Percentiles rank a stretch among this genome's conserved stretches.
Conservation (phyloP, 2,888 invertebrate species). For the Invenusta paracnida region DNA sequence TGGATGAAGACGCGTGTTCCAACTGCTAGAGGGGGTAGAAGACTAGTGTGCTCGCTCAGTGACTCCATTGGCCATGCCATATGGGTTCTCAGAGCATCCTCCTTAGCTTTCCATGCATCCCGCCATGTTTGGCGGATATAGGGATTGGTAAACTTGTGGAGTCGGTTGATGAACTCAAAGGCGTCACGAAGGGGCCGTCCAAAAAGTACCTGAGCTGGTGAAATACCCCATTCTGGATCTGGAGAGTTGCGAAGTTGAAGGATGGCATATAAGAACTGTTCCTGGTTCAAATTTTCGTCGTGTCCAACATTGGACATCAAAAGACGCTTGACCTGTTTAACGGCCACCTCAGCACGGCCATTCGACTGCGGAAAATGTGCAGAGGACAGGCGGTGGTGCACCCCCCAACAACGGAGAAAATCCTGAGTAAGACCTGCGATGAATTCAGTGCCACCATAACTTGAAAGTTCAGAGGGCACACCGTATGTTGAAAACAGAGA, state of each 20-base stretch:
- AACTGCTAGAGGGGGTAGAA: not conserved
- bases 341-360: constrained; percentile 46
- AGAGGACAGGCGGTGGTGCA: constrained; percentile 46
- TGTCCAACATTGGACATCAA: constrained; percentile 45
- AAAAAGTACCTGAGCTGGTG: constrained; percentile 47
- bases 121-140: not conserved
- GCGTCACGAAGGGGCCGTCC: constrained; percentile 37
- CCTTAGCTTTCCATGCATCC: constrained; percentile 39
- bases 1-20: not conserved
- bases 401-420: constrained; percentile 46
- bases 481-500: not conserved
- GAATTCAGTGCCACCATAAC: not conserved
- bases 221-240: constrained; percentile 46
- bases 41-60: not conserved
- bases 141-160: not conserved
- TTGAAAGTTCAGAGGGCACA: not conserved
- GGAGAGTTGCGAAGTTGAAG: constrained; percentile 46
- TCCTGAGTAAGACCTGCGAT: not conserved
- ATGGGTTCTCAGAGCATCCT: constrained; percentile 40
- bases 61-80: not conserved
- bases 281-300: constrained; percentile 42
- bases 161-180: not conserved
- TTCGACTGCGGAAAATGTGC: constrained; percentile 46
- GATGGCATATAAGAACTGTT: constrained; percentile 46
- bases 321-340: constrained; percentile 47